Evolutionary conservation across 1,140 invertebrate species (phyloP), one percentile per base, ranked within the genome.

Genomic region (Macrocentrus cingulum): DNA sequence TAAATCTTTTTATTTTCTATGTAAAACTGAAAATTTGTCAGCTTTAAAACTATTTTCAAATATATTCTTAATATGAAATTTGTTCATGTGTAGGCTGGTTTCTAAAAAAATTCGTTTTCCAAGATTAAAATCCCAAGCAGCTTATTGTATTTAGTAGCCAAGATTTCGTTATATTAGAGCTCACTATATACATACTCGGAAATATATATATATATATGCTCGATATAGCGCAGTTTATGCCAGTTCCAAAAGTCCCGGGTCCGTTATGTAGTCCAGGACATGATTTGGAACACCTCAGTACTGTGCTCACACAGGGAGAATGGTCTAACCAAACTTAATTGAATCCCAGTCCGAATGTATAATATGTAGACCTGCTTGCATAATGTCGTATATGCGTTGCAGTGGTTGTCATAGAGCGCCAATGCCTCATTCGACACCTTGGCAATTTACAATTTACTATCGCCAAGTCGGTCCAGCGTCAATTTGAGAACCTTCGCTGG

Each of bases 341-440:
- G 77, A 80, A 80, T 80, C 76, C 72, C 70, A 70, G 75, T 76
- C 76, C 77, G 77, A 80, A 79, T 80, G 73, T 80, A 79, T 80
- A 80, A 79, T 79, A 80, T 79, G 76, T 80, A 80, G 76, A 78
- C 76, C n/a, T 79, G 77, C 71, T 74, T 80, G 76, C 77, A 76
- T 79, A 80, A 80, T 78, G 73, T 76, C 75, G 74, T 69, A 71
- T 55, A 58, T 34, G n/a, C 16, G 59, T 52, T 58, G 39, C 71
- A 72, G 71, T 62, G 71, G 68, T 72, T 73, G 71, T 72, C 71
- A 67, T 29, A 23, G 4, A 29, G 37, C 18, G 56, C 42, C n/a
- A n/a, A n/a, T n/a, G n/a, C n/a, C n/a, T n/a, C n/a, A n/a, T 59
- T 63, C 54, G 61, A 57, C 46, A 56, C 25, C 52, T 51, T 56